These are phyloP conservation scores for Orius laevigatus DNA, from an alignment of 1,140 invertebrate genomes.

Conservation along the genomic window DNA sequence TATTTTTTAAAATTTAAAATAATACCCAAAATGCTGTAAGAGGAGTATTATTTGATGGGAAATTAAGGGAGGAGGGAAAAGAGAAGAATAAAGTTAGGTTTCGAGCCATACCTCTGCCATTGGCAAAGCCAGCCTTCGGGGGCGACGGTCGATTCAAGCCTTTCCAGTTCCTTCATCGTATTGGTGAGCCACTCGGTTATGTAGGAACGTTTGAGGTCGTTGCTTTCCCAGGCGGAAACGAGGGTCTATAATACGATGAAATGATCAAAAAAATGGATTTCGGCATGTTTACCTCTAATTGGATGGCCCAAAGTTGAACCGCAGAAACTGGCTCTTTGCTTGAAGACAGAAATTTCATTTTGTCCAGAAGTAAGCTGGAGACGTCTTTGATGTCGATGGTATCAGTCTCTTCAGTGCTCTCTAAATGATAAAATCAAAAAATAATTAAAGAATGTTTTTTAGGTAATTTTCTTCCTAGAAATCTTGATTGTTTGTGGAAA, in stretches of 20 bases:
- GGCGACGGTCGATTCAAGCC: slow-evolving; percentile 42
- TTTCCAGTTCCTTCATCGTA: slow-evolving; percentile 37
- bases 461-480: no score
- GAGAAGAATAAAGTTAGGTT: not conserved
- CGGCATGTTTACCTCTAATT: slow-evolving; percentile 41
- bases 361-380: slow-evolving; percentile 35
- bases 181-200: slow-evolving; percentile 39
- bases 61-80: slow-evolving; percentile 14
- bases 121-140: slow-evolving; percentile 50
- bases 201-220: slow-evolving; percentile 38
- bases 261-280: no score
- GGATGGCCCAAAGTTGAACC: slow-evolving; percentile 45
- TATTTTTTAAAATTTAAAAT: no score
- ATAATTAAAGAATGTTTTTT: no score
- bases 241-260: slow-evolving; percentile 41
- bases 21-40: not conserved
- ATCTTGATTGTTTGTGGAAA: no score
- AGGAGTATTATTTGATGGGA: slow-evolving; percentile 10
- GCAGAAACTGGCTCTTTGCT: slow-evolving; percentile 39
- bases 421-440: not conserved
- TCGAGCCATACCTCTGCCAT: slow-evolving; percentile 54
- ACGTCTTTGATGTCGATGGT: slow-evolving; percentile 28
- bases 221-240: slow-evolving; percentile 39
- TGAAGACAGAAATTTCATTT: slow-evolving; percentile 45
- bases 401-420: not conserved